These are phyloP conservation scores for Ascidia mentula DNA, from an alignment of 23 tunicate genomes.

Conservation along the genomic window DNA sequence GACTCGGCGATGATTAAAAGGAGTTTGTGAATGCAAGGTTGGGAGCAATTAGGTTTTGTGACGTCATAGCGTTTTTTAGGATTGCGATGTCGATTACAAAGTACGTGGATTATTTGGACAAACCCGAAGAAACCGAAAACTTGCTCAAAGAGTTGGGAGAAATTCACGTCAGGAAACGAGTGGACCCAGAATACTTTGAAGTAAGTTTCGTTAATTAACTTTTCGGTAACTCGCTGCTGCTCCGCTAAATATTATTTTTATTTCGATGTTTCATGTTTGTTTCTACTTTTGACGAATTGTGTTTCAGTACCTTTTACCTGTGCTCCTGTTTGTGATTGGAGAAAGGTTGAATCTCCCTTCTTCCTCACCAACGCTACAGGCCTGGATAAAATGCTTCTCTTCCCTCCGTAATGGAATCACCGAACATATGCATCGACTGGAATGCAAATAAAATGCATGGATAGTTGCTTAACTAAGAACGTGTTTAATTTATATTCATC, in stretches of 20 bases:
- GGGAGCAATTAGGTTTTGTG: no score
- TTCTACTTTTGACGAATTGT: no score
- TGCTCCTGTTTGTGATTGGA: neutral
- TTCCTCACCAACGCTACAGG: neutral
- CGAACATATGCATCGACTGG: neutral
- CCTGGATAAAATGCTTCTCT: slow-evolving; percentile 7
- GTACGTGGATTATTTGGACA: neutral
- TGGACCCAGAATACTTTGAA: slow-evolving; percentile 21
- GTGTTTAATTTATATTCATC: no score
- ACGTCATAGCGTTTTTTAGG: neutral
- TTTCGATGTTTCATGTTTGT: no score
- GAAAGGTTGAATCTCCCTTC: neutral
- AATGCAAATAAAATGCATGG: neutral
- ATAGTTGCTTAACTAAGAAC: no score
- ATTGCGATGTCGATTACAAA: slow-evolving; percentile 19
- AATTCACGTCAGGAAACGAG: neutral
- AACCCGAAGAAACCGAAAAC: slow-evolving; percentile 4
- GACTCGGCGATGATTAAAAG: no score
- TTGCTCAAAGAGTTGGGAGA: slow-evolving; percentile 16
- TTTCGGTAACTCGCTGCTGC: no score
- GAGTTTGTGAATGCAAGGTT: no score
- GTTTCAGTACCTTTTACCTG: neutral
- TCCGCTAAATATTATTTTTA: no score
- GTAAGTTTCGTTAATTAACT: no score
- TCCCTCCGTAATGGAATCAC: neutral